A percentile compares a stretch with the other conserved stretches of the same genome.
Conservation (phyloP, 2,797 vertebrate genomes). For the Coilia nasus region DNA sequence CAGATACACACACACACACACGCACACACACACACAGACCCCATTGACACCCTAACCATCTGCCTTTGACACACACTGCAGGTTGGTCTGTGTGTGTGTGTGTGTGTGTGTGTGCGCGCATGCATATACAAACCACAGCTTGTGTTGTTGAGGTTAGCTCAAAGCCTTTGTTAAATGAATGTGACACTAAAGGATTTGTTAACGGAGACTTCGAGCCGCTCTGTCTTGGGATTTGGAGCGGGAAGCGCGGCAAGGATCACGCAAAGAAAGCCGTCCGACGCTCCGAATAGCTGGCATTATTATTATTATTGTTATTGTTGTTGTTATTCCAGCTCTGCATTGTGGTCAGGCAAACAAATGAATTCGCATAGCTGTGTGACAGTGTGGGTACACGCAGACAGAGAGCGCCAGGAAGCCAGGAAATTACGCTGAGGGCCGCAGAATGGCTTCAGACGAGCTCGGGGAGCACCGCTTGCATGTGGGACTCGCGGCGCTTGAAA, state of each 20-base stretch:
- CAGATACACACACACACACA: slow-evolving; percentile 16
- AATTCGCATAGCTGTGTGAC: slow-evolving; percentile 19
- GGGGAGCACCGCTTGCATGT: slow-evolving; percentile 30
- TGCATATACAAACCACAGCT: background rate
- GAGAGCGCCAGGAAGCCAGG: slow-evolving; percentile 28
- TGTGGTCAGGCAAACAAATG: slow-evolving; percentile 36
- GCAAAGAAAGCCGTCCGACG: background rate
- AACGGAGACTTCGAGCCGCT: background rate
- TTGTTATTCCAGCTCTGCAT: slow-evolving; percentile 34
- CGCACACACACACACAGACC: background rate
- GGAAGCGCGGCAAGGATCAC: background rate
- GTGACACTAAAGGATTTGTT: slow-evolving; percentile 14
- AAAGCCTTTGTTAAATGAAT: background rate
- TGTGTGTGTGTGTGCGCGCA: background rate
- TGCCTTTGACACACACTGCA: background rate
- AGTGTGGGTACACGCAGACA: slow-evolving; percentile 33
- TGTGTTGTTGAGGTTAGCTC: background rate
- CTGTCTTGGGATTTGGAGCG: slow-evolving; percentile 7
- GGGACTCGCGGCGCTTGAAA: slow-evolving; percentile 35
- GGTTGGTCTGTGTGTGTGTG: background rate
- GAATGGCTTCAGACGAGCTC: slow-evolving; percentile 30
- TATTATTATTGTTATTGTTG: background rate
- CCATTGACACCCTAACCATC: background rate
- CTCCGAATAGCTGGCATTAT: slow-evolving; percentile 3
- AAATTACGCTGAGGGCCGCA: slow-evolving; percentile 44